Evolutionary conservation across 2,797 vertebrate genomes (phyloP).

Genomic region (Lycodopsis pacificus): DNA sequence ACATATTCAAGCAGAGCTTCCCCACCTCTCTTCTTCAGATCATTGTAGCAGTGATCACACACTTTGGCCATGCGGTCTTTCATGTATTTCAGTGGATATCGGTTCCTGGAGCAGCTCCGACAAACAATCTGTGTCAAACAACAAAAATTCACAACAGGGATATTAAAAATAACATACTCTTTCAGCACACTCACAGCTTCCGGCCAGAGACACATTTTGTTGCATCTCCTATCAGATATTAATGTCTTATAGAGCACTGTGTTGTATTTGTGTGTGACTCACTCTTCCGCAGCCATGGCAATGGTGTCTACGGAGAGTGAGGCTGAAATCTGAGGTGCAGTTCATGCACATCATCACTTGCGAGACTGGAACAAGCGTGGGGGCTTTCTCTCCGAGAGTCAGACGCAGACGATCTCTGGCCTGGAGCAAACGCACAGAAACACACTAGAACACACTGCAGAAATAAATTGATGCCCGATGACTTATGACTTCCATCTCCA

Average conservation of each 20-base stretch:
- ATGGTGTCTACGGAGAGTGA: slow-evolving; percentile 93
- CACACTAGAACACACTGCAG: neutral
- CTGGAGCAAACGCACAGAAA: slow-evolving; percentile 72
- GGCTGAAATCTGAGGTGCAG: slow-evolving; percentile 94
- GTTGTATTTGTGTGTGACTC: slow-evolving; percentile 29
- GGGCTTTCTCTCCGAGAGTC: slow-evolving; percentile 92
- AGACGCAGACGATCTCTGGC: slow-evolving; percentile 86
- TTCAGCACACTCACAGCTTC: neutral
- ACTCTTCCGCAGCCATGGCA: slow-evolving; percentile 97
- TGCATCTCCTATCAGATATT: neutral
- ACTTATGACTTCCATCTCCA: neutral
- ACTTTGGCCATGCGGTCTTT: slow-evolving; percentile 95
- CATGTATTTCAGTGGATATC: slow-evolving; percentile 96
- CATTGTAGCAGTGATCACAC: slow-evolving; percentile 92
- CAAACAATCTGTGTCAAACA: slow-evolving; percentile 90
- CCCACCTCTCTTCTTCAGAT: slow-evolving; percentile 91
- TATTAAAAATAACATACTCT: neutral
- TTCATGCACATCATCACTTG: slow-evolving; percentile 98
- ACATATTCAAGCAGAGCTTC: neutral
- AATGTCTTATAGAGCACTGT: neutral
- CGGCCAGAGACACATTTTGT: neutral
- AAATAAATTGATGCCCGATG: neutral
- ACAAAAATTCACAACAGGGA: slow-evolving; percentile 6
- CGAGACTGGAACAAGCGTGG: slow-evolving; percentile 91
- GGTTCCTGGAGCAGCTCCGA: slow-evolving; percentile 94